These are phyloP conservation scores for Cavia porcellus DNA, from an alignment of 2,113 vertebrate genomes.

Conservation along the genomic window DNA sequence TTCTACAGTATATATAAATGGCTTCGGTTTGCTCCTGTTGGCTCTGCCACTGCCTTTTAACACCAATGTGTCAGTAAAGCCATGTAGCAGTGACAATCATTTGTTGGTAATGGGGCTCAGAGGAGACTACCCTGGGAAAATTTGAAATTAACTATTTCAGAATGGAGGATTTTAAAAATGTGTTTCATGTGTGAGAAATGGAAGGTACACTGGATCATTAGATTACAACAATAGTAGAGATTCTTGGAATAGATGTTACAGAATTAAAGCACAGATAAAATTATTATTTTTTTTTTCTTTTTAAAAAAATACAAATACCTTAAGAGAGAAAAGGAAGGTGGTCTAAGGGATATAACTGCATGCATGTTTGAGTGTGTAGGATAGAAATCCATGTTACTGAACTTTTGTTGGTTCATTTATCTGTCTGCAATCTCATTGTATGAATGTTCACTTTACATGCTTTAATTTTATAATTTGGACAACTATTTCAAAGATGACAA, in stretches of 20 bases:
- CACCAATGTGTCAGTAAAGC: conserved; percentile 72
- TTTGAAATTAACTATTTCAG: conserved; percentile 77
- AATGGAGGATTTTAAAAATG: neutral
- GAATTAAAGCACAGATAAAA: neutral
- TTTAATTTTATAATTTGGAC: too few species aligned
- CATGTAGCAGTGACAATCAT: conserved; percentile 63
- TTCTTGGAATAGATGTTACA: neutral
- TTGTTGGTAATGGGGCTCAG: conserved; percentile 66
- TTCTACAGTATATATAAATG: conserved; percentile 54
- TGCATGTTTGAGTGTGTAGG: too few species aligned
- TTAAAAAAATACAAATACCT: neutral
- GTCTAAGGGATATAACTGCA: too few species aligned
- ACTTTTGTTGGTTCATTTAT: too few species aligned
- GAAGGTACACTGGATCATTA: neutral
- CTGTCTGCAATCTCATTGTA: too few species aligned
- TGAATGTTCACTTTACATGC: too few species aligned
- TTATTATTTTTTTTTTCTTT: neutral
- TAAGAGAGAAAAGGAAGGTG: too few species aligned
- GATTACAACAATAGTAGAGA: neutral
- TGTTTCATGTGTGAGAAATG: neutral
- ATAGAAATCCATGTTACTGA: too few species aligned
- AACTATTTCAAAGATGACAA: too few species aligned
- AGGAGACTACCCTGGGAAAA: conserved; percentile 45
- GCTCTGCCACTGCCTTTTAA: conserved; percentile 70
- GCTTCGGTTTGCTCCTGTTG: conserved; percentile 36